Conservation (phyloP, 2,113 vertebrate genomes). For the Brienomyrus brachyistius region DNA sequence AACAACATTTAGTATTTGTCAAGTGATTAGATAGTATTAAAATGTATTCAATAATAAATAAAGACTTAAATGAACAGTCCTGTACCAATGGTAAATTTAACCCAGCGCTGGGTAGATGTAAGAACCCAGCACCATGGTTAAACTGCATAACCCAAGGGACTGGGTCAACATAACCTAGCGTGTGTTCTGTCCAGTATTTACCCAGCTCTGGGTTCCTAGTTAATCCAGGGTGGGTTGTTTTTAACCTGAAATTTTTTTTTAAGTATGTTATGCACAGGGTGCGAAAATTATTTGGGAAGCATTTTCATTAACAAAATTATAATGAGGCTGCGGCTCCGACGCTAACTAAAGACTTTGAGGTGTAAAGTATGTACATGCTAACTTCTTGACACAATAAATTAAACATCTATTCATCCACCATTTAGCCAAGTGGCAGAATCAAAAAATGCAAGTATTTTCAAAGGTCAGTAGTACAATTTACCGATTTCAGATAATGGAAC, state of each 20-base stretch:
- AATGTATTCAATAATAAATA: too few relatives aligned
- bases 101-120: too few relatives aligned
- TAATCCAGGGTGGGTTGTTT: too few relatives aligned
- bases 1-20: neutral
- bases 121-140: too few relatives aligned
- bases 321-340: neutral
- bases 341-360: neutral
- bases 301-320: neutral
- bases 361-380: neutral
- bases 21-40: neutral
- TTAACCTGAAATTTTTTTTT: too few relatives aligned
- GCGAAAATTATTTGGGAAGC: neutral
- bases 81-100: too few relatives aligned
- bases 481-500: neutral
- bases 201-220: too few relatives aligned
- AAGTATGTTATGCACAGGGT: neutral
- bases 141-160: too few relatives aligned
- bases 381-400: neutral
- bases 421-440: neutral
- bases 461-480: neutral
- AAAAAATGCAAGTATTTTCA: neutral
- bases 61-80: too few relatives aligned
- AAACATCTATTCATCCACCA: neutral
- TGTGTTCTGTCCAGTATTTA: too few relatives aligned
- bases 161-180: too few relatives aligned